Conservation (phyloP, 2,888 invertebrate genomes). For the Pristionchus fissidentatus region DNA sequence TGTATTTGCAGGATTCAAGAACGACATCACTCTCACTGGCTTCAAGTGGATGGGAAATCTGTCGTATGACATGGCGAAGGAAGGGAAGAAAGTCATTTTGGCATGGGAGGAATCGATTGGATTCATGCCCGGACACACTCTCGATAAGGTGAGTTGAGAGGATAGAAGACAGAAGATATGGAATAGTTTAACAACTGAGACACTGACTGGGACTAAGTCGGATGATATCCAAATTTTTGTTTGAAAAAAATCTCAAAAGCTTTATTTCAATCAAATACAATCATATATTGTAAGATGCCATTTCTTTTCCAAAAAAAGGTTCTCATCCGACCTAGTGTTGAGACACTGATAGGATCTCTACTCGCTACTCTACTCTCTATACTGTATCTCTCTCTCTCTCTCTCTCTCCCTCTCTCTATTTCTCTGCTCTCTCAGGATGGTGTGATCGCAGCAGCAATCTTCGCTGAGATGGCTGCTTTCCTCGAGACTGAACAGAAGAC, state of each 20-base stretch:
- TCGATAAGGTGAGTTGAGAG: constrained; percentile 83
- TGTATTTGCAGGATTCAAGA: constrained; percentile 70
- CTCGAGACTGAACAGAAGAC: constrained; percentile 78
- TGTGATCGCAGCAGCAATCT: constrained; percentile 87
- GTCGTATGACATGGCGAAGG: constrained; percentile 83
- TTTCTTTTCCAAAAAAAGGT: no score
- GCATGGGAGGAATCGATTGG: constrained; percentile 98
- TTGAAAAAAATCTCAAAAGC: no score
- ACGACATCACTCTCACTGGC: constrained; percentile 91
- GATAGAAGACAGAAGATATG: not conserved
- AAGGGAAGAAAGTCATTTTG: constrained; percentile 87
- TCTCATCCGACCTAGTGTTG: not conserved
- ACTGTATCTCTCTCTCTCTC: no score
- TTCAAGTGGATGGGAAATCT: constrained; percentile 99
- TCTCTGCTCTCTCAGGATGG: constrained; percentile 84
- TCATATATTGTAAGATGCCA: constrained; percentile 7
- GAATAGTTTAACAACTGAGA: no score
- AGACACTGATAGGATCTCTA: not conserved
- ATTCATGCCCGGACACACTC: constrained; percentile 82
- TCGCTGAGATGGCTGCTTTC: constrained; percentile 85
- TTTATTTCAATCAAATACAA: not conserved
- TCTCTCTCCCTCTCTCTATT: no score
- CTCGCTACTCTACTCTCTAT: not conserved
- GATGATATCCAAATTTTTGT: no score
- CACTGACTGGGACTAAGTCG: no score